Evolutionary conservation across 1,140 invertebrate species (phyloP), one percentile per base, ranked within the genome.

Genomic region (Plectrocnemia conspersa): DNA sequence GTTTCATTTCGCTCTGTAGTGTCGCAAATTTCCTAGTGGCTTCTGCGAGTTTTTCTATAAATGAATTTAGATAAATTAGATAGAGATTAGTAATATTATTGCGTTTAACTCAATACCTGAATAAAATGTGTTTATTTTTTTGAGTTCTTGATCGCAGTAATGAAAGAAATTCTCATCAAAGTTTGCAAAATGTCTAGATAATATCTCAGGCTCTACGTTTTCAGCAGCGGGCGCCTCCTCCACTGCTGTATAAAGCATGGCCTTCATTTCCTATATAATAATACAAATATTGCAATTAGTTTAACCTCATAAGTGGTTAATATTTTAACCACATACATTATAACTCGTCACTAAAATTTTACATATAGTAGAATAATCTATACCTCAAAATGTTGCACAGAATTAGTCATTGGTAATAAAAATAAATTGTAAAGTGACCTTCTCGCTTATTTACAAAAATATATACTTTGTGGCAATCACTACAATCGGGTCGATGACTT

Each of bases 51-150:
- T 99, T 98, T 80, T 98, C 95, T 93, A 69, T 35, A 66, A 68
- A 27, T 33, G 21, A 50, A 16, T 32, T 23, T 49, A 38, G 15
- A 18, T 21, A 46, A 27, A 46, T 23, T 25, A 21, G 23, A 24
- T 29, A n/a, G n/a, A 29, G n/a, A 29, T 29, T 29, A 29, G n/a
- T 7, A 6, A 29, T 29, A 29, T 6, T 7, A 29, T 29, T n/a
- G 27, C 6, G 27, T n/a, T 29, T 29, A 29, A 29, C 6, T 7
- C 27, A 29, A 68, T 75, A 92, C 90, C 90, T 68, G 92, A 91
- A 73, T 93, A 98, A 74, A 98, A 98, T 47, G 91, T 97, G 65
- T 95, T 97, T 36, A 98, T 97, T 78, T 97, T 98, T 56, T 89
- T 86, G 9, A 97, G 73, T 75, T 98, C 93, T 69, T 93, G 91